These are phyloP conservation scores for Cynocephalus volans DNA, from an alignment of 2,113 vertebrate genomes.

Conservation along the genomic window DNA sequence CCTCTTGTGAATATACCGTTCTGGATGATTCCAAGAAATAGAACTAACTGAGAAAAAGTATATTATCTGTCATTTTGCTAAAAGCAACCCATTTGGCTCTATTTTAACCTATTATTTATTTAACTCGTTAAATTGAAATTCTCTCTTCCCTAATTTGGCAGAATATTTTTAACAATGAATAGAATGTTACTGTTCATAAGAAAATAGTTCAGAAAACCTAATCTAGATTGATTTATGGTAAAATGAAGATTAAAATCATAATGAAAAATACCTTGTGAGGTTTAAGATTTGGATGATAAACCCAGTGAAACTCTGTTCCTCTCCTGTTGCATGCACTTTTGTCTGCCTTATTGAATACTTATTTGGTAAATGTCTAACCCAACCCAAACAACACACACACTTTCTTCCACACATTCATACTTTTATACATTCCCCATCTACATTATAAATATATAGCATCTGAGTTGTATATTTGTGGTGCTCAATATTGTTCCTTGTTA, in stretches of 20 bases:
- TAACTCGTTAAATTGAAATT: neutral
- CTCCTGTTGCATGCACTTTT: neutral
- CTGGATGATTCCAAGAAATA: neutral
- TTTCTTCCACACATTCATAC: neutral
- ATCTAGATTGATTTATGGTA: neutral
- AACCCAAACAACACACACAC: neutral
- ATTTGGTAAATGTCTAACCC: neutral
- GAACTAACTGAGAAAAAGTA: neutral
- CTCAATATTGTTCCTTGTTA: neutral
- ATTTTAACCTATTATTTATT: neutral
- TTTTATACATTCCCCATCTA: neutral
- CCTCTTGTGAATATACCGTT: neutral
- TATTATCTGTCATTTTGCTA: neutral
- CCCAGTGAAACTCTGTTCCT: neutral
- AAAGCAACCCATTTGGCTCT: neutral
- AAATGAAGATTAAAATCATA: neutral
- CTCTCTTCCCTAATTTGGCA: neutral
- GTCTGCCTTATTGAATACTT: neutral
- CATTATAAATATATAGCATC: neutral
- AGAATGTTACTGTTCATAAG: neutral
- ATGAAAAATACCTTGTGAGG: neutral
- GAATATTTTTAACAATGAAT: neutral
- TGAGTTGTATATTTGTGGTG: neutral
- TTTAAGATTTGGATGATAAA: slow-evolving; percentile 1
- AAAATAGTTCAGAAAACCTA: neutral